Conservation (phyloP, 1,140 invertebrate species). For the Teleogryllus occipitalis region DNA sequence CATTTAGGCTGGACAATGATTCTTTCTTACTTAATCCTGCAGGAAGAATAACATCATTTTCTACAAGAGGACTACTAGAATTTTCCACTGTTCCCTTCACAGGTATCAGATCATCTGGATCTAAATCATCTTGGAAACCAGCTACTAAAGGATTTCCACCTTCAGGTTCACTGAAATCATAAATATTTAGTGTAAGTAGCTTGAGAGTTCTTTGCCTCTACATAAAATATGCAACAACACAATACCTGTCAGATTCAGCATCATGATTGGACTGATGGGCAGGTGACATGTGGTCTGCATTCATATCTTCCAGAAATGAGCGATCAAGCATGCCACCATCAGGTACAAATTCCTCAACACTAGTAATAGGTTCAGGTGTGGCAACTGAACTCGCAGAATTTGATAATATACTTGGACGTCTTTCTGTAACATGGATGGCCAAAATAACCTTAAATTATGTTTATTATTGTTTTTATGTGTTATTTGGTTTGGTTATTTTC, state of each 20-base stretch:
- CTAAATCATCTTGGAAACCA: slow-evolving; percentile 78
- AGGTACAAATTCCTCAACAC: slow-evolving; percentile 80
- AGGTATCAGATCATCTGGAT: slow-evolving; percentile 48
- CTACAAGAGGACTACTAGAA: neutral
- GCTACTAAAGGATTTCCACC: slow-evolving; percentile 76
- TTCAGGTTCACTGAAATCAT: slow-evolving; percentile 59
- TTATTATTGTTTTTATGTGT: too few relatives aligned
- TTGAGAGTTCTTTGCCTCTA: too few relatives aligned
- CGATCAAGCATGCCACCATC: slow-evolving; percentile 68
- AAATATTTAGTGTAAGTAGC: too few relatives aligned
- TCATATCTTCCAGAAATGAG: slow-evolving; percentile 71
- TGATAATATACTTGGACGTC: neutral
- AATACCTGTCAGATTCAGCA: slow-evolving; percentile 53
- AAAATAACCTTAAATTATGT: too few relatives aligned
- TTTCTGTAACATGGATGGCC: neutral
- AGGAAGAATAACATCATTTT: neutral
- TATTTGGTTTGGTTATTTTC: too few relatives aligned
- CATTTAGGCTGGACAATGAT: slow-evolving; percentile 35
- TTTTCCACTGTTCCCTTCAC: neutral
- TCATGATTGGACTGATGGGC: slow-evolving; percentile 24
- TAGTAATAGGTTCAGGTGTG: slow-evolving; percentile 37
- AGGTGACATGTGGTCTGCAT: slow-evolving; percentile 28
- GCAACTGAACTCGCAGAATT: neutral
- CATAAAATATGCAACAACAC: neutral
- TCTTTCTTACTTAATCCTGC: slow-evolving; percentile 30